A percentile compares a stretch with the other conserved stretches of the same genome.
phyloP scores from a whole-genome alignment of 2,888 invertebrate species.

The Catotricha subobsoleta region DNA sequence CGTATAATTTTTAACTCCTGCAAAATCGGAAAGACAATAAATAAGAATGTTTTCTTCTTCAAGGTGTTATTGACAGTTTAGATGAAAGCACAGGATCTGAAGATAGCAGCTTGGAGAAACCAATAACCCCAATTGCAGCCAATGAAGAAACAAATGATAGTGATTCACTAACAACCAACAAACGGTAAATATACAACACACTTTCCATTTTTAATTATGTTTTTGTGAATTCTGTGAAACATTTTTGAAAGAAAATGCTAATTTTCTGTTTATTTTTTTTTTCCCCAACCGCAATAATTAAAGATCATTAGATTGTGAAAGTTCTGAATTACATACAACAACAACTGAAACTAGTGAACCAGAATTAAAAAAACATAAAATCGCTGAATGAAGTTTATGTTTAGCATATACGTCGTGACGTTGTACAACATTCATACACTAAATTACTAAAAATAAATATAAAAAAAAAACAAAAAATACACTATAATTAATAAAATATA shows the following conservation, averaged over 20 bases:
- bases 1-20: no score
- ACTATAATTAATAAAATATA: no score
- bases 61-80: conserved; percentile 26
- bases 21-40: no score
- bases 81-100: conserved; percentile 58
- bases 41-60: no score
- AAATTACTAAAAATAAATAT: no score
- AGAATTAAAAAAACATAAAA: conserved; percentile 23
- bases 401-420: no score
- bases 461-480: no score
- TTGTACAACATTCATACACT: no score
- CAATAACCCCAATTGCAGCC: conserved; percentile 34
- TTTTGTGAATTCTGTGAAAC: background rate
- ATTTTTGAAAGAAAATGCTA: background rate
- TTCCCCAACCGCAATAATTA: background rate
- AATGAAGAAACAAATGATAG: conserved; percentile 18
- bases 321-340: conserved; percentile 14
- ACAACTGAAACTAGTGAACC: conserved; percentile 20
- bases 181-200: conserved; percentile 12
- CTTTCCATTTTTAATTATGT: background rate
- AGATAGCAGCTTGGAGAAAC: conserved; percentile 53
- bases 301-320: conserved; percentile 16
- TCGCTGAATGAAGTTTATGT: conserved; percentile 4
- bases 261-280: background rate
- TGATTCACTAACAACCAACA: conserved; percentile 16